Evolutionary conservation across 2,797 vertebrate species (phyloP).

Genomic region (Poeciliopsis infans): DNA sequence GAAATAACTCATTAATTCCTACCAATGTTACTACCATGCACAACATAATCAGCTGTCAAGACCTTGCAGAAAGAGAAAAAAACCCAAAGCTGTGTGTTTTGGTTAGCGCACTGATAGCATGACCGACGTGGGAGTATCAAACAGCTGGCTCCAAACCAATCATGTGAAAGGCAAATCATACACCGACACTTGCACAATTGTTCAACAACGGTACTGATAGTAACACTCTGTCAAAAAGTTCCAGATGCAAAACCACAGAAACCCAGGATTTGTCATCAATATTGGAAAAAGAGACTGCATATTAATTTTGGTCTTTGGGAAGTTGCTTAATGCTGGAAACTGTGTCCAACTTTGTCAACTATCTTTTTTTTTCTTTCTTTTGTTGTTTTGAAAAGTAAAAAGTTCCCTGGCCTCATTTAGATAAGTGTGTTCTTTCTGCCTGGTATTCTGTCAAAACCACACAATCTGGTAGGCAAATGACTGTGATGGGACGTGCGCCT

Average conservation of each 20-base stretch:
- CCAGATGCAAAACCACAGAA: constrained; percentile 64
- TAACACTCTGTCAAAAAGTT: constrained; percentile 73
- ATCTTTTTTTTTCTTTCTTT: constrained; percentile 10
- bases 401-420: constrained; percentile 45
- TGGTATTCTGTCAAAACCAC: constrained; percentile 57
- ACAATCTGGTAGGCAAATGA: constrained; percentile 71
- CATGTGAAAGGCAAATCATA: constrained; percentile 45
- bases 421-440: constrained; percentile 29
- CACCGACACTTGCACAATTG: constrained; percentile 44
- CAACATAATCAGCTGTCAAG: constrained; percentile 24
- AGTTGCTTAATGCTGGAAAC: constrained; percentile 42
- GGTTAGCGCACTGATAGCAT: constrained; percentile 34
- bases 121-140: constrained; percentile 69
- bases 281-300: constrained; percentile 44
- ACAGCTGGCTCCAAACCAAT: constrained; percentile 57
- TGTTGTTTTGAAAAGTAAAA: constrained; percentile 34
- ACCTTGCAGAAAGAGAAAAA: constrained; percentile 5
- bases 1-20: constrained; percentile 32
- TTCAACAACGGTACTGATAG: constrained; percentile 57
- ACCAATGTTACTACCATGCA: constrained; percentile 14
- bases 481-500: constrained; percentile 41
- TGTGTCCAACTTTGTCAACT: constrained; percentile 4
- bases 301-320: constrained; percentile 35
- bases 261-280: constrained; percentile 62
- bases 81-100: constrained; percentile 19